Evolutionary conservation across 2,888 invertebrate species (phyloP), one percentile per base, ranked within the genome.

Genomic region (Volucella zonaria): DNA sequence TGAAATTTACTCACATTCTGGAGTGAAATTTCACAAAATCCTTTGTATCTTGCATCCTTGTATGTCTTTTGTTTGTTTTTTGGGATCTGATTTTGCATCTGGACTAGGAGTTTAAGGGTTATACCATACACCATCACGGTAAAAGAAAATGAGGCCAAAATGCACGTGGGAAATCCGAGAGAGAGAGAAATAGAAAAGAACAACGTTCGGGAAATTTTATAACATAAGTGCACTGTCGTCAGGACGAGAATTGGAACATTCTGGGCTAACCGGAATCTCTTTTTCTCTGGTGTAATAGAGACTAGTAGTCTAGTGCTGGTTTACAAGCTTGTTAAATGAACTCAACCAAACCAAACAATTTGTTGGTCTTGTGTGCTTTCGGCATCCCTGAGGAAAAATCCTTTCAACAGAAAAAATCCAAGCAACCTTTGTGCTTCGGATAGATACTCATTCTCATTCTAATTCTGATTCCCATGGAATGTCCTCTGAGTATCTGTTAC

Each of bases 271-370:
- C 59, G 52, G 79, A 64, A 52, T 6, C 10, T 4, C 12, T 14
- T 38, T 18, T 14, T 64, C 51, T 42, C 10, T 38, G 23, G 47
- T 56, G 56, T 58, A 64, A 43, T 43, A n/a, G 31, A 64, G 58
- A 49, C 51, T 59, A n/a, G 15, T 31, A 31, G 23, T 51, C 15
- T 66, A 31, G 31, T 70, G 38, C 42, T 47, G 14, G n/a, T 59
- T 31, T 31, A 6, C 6, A 31, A 31, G 40, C 45, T 59, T 64
- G 18, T 47, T 66, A 59, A 59, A 58, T 56, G 54, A 23, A 66
- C 52, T 79, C 58, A 73, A 66, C 59, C 40, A 71, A 73, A 71
- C 73, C 66, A 77, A 77, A 77, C 62, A 77, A 70, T 70, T 47
- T 62, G 18, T 70, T 70, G 42, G 31, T 66, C 38, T 52, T 78